Base-by-base conservation (phyloP, 1,140 invertebrate species). In the Brachionus paranguensis region DNA sequence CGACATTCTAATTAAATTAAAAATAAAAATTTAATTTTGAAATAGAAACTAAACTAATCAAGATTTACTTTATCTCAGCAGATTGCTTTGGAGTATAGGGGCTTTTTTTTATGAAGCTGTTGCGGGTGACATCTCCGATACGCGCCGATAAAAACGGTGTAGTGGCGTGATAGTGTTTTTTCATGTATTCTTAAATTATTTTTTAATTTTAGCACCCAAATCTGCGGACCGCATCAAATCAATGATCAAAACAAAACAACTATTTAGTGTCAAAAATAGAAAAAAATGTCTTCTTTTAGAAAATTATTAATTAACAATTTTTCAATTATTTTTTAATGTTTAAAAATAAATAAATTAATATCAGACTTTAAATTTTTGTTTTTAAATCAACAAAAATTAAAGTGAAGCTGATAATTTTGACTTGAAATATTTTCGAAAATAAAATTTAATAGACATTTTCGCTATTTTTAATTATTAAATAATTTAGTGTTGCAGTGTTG, bases 71-170 rank as follows among this genome's bases (percentile, higher is more conserved):
- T 68, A 64, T 60, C 10, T 76, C 47, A 24, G 33, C 20, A 20
- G 72, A 72, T 72, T 72, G 68, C 0, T 14, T 47, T 29, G 72
- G 72, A 3, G 45, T 47, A 50, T 81, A 68, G 1, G 78, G 60
- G 5, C 78, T 55, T 41, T 68, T 72, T 72, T 72, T 60, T 20
- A 81, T 81, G 27, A 81, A 81, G 29, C 78, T 81, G 20, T 64
- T 81, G 55, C 78, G 20, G 12, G 78, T 81, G 1, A 81, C 78
- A 17, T 81, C 78, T 6, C 78, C 78, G 6, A 81, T 81, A 14
- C 78, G 20, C 3, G 78, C 50, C 11, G 78, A 81, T 43, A 81
- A 45, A 68, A 81, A 81, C 27, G 78, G 64, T 17, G 53, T 81
- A 7, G 78, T 81, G 8, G 53, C 78, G 29, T 81, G 78, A 64